Evolutionary conservation across 2,888 invertebrate genomes (phyloP).

Genomic region (Ceriagrion tenellum): DNA sequence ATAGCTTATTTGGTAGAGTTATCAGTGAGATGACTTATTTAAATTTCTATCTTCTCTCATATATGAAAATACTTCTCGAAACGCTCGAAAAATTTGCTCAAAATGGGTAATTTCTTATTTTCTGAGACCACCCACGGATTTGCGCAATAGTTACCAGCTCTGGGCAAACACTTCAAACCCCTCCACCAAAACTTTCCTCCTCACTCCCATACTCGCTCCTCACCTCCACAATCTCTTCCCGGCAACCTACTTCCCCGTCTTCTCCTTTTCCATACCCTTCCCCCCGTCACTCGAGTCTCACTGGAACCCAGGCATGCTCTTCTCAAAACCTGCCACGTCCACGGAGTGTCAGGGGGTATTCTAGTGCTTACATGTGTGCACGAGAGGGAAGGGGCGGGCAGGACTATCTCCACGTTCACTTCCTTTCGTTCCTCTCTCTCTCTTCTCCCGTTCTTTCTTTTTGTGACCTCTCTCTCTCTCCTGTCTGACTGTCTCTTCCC

Average conservation of each 20-base stretch:
- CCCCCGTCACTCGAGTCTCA: slow-evolving; percentile 36
- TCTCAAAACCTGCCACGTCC: slow-evolving; percentile 64
- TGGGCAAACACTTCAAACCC: not conserved
- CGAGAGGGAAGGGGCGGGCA: not conserved
- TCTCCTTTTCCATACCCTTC: not conserved
- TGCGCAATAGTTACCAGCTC: not conserved
- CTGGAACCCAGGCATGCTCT: slow-evolving; percentile 64
- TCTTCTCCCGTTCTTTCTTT: not conserved
- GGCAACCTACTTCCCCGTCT: not conserved
- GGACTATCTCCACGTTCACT: slow-evolving; percentile 24
- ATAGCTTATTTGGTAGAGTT: too few species aligned
- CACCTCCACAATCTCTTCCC: not conserved
- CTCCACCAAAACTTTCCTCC: not conserved
- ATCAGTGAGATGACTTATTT: too few species aligned
- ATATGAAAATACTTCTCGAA: too few species aligned
- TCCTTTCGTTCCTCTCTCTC: not conserved
- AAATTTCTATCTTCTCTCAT: too few species aligned
- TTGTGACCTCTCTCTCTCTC: not conserved
- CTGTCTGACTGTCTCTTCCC: not conserved
- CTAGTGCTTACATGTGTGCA: slow-evolving; percentile 32
- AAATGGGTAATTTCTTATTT: not conserved
- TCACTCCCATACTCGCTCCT: not conserved
- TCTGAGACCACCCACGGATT: not conserved
- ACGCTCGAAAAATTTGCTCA: too few species aligned
- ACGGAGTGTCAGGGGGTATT: slow-evolving; percentile 56